A percentile compares a stretch with the other conserved stretches of the same genome.
These are phyloP conservation scores for Steinernema feltiae DNA, from an alignment of 1,140 invertebrate genomes.

Conservation along the genomic window DNA sequence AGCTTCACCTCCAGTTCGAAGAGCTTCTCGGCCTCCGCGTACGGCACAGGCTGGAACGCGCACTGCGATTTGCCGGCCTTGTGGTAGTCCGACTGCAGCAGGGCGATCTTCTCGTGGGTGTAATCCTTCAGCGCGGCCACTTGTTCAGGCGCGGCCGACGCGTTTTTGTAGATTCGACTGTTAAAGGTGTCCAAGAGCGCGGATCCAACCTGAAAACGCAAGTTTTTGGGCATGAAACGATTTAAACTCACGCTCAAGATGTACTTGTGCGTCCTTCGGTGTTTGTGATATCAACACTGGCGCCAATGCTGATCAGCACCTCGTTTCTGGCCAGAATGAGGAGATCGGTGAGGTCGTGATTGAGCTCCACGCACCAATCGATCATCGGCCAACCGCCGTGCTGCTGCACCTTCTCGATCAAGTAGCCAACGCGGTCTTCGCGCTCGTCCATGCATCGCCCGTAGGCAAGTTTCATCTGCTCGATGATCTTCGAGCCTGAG, in stretches of 20 bases:
- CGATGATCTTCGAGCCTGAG: not conserved
- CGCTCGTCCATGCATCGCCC: not conserved
- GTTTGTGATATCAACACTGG: not conserved
- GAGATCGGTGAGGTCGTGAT: not conserved
- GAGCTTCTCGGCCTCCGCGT: not conserved
- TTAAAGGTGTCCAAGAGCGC: not conserved
- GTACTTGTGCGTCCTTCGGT: too few relatives aligned
- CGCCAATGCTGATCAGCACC: not conserved
- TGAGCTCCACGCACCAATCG: not conserved
- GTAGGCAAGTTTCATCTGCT: not conserved
- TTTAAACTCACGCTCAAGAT: not conserved
- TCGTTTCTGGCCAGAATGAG: not conserved
- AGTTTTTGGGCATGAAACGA: too few relatives aligned
- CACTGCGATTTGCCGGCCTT: not conserved
- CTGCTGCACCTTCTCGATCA: not conserved
- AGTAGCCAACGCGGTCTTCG: not conserved
- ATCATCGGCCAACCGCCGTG: not conserved
- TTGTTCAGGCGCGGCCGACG: not conserved
- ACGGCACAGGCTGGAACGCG: not conserved
- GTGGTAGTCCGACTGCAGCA: not conserved
- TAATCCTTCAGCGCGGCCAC: not conserved
- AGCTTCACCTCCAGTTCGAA: not conserved
- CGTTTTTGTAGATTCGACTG: not conserved
- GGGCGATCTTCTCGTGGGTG: not conserved
- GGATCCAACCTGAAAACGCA: not conserved